phyloP scores from a whole-genome alignment of 1,140 invertebrate genomes.

The Conus betulinus region DNA sequence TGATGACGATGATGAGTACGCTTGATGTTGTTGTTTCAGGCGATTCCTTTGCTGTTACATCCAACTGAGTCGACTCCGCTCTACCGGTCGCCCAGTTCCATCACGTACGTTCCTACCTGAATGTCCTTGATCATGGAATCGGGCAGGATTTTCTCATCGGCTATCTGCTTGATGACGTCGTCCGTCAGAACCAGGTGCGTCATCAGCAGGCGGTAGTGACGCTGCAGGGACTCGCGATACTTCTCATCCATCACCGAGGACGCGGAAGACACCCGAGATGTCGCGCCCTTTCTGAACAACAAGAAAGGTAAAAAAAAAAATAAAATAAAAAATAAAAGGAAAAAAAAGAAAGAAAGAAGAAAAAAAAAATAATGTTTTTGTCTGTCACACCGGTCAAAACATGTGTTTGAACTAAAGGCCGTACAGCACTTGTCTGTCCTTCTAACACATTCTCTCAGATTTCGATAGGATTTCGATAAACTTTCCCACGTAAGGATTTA shows the following conservation, averaged over 20 bases:
- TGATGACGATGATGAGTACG: no score
- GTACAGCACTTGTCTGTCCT: no score
- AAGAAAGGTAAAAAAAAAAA: no score
- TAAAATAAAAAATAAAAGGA: no score
- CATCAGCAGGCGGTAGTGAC: conserved; percentile 35
- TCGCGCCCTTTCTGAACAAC: not conserved
- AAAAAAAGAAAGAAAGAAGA: no score
- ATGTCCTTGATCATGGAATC: conserved; percentile 46
- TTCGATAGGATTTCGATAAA: no score
- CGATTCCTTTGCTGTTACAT: not conserved
- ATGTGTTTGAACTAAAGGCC: no score
- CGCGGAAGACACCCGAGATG: not conserved
- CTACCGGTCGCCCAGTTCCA: not conserved
- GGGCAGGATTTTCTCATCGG: conserved; percentile 42
- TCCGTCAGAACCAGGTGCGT: conserved; percentile 41
- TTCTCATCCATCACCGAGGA: conserved; percentile 38
- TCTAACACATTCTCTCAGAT: no score
- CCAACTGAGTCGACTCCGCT: not conserved
- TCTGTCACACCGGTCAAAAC: no score
- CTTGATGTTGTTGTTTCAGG: no score
- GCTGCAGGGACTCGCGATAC: conserved; percentile 34
- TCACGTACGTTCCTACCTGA: conserved; percentile 24
- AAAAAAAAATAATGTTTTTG: no score
- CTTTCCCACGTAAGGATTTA: no score
- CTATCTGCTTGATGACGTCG: conserved; percentile 37